Percentiles rank a stretch among this genome's conserved stretches.
Conservation (phyloP, 30 jellyfish, hydroid and myxozoan genomes). For the Chrysaora quinquecirrha region DNA sequence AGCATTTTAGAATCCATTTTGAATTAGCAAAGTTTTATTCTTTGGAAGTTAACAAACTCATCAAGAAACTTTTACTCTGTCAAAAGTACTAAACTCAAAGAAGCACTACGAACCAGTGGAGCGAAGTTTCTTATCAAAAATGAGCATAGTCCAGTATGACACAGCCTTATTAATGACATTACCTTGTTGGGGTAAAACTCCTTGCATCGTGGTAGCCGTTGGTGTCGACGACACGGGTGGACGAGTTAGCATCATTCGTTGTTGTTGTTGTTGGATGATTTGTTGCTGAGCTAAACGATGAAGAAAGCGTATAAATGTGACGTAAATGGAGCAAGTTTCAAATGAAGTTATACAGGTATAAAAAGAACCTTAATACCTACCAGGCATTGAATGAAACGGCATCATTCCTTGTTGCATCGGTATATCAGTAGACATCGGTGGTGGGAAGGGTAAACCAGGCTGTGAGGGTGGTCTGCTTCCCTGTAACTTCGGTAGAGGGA, state of each 20-base stretch:
- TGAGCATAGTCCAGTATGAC: too few relatives aligned
- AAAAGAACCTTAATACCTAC: constrained; percentile 9
- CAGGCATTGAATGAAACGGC: constrained; percentile 55
- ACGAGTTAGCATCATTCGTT: constrained; percentile 47
- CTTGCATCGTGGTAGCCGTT: constrained; percentile 42
- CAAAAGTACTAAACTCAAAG: too few relatives aligned
- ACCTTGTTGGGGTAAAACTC: constrained; percentile 71
- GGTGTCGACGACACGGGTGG: constrained; percentile 49
- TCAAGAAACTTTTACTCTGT: too few relatives aligned
- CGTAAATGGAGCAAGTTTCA: too few relatives aligned
- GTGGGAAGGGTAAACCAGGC: constrained; percentile 46
- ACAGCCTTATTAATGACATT: background rate
- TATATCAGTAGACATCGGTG: constrained; percentile 26
- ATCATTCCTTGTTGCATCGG: constrained; percentile 71
- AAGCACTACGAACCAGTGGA: too few relatives aligned
- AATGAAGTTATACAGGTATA: too few relatives aligned
- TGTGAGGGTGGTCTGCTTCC: constrained; percentile 49
- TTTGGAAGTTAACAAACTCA: too few relatives aligned
- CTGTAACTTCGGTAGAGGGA: constrained; percentile 21
- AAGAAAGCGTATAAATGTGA: too few relatives aligned
- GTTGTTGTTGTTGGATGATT: constrained; percentile 58
- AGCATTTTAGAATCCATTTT: too few relatives aligned
- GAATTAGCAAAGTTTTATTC: too few relatives aligned
- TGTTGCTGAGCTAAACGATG: constrained; percentile 32
- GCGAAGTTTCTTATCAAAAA: too few relatives aligned